Percentiles rank a stretch among this genome's conserved stretches.
Conservation (phyloP, 2,888 invertebrate species). For the Dorcus parallelipipedus region DNA sequence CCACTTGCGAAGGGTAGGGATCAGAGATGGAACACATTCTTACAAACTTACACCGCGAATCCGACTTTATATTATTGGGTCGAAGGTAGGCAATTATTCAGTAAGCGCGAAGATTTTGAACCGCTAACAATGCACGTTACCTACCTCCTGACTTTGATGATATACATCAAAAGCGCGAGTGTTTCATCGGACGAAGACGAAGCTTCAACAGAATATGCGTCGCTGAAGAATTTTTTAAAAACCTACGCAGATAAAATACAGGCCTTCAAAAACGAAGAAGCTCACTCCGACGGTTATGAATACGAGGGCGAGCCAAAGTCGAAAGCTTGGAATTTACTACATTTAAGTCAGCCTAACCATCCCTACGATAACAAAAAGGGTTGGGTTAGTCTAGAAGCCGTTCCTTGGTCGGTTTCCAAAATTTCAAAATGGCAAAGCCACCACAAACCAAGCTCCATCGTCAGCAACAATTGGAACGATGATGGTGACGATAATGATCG, state of each 20-base stretch:
- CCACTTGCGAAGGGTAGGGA: conserved; percentile 17
- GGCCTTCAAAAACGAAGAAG: neutral
- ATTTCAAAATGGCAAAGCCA: conserved; percentile 74
- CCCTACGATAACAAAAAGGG: conserved; percentile 69
- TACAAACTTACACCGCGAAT: conserved; percentile 35
- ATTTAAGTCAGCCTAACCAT: conserved; percentile 54
- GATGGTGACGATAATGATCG: conserved; percentile 13
- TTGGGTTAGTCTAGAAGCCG: conserved; percentile 74
- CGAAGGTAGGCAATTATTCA: conserved; percentile 24
- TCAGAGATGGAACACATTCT: conserved; percentile 35
- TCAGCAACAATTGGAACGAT: conserved; percentile 26
- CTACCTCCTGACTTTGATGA: neutral
- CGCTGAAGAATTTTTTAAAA: conserved; percentile 58
- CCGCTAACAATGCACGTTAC: neutral
- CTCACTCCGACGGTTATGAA: too few relatives aligned
- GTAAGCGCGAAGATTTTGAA: conserved; percentile 14
- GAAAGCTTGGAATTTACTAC: conserved; percentile 55
- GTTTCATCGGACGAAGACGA: conserved; percentile 41
- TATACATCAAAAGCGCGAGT: neutral
- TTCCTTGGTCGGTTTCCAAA: conserved; percentile 78
- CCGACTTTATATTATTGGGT: conserved; percentile 35
- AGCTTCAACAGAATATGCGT: conserved; percentile 52
- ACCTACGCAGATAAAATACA: conserved; percentile 52
- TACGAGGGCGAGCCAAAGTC: conserved; percentile 40
- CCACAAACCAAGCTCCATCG: conserved; percentile 46